Evolutionary conservation across 2,888 invertebrate species (phyloP).

Genomic region (Perdita meconis): DNA sequence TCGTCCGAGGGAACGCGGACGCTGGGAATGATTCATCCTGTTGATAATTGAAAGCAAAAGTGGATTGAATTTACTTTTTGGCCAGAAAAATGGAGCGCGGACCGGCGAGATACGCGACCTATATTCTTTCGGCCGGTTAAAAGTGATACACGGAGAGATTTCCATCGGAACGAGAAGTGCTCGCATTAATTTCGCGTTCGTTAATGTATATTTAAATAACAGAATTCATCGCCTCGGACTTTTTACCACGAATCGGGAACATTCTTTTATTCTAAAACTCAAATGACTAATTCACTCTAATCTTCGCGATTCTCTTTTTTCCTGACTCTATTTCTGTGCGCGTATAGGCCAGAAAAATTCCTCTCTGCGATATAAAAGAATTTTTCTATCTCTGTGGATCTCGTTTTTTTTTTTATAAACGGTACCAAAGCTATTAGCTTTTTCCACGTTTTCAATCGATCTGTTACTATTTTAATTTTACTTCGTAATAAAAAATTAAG

Average conservation of each 20-base stretch:
- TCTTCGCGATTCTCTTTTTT: no score
- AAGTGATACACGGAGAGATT: constrained; percentile 5
- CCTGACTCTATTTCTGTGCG: no score
- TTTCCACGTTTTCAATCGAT: no score
- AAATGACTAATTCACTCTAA: constrained; percentile 10
- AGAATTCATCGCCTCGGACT: not conserved
- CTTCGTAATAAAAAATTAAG: no score
- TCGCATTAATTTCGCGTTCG: constrained; percentile 19
- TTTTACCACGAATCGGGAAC: no score
- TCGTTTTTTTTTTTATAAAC: constrained; percentile 3
- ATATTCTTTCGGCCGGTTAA: not conserved
- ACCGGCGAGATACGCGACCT: not conserved
- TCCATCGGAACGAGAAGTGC: constrained; percentile 21
- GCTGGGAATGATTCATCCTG: not conserved
- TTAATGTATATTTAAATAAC: constrained; percentile 37
- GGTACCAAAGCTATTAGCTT: constrained; percentile 20
- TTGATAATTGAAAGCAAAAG: not conserved
- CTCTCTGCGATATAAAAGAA: no score
- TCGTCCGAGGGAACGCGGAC: not conserved
- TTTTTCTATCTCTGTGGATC: no score
- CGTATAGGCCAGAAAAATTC: not conserved
- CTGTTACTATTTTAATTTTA: no score
- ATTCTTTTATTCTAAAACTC: constrained; percentile 37
- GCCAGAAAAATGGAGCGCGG: not conserved
- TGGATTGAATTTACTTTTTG: constrained; percentile 22